These are phyloP conservation scores for Pontoporia blainvillei DNA, from an alignment of 2,113 vertebrate genomes.

Conservation along the genomic window DNA sequence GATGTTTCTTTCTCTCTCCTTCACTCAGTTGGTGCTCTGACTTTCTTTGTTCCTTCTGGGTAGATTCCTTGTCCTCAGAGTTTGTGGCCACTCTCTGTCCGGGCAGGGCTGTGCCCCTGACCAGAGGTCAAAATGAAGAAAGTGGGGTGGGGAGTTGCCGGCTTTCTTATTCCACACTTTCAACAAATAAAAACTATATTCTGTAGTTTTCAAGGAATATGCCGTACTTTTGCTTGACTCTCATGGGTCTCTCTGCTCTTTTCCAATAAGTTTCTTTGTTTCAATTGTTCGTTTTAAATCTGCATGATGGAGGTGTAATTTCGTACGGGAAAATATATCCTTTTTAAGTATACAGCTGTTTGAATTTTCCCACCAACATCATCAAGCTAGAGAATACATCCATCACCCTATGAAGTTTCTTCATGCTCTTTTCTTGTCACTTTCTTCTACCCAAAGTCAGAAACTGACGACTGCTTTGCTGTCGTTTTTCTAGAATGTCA, in stretches of 20 bases:
- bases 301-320: not conserved
- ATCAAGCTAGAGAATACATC: not conserved
- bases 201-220: not conserved
- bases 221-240: not conserved
- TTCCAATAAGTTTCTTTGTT: not conserved
- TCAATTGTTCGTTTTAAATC: not conserved
- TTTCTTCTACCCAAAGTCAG: not conserved
- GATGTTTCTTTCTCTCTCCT: not conserved
- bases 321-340: not conserved
- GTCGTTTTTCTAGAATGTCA: not conserved
- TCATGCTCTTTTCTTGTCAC: not conserved
- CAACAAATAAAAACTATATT: not conserved
- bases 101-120: not conserved
- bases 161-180: not conserved
- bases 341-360: not conserved
- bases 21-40: not conserved
- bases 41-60: not conserved
- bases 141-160: not conserved
- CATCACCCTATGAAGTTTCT: not conserved
- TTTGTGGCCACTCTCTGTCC: not conserved
- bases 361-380: not conserved
- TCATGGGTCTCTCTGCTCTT: not conserved
- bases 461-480: not conserved
- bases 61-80: not conserved
- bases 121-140: not conserved